Base-by-base conservation (phyloP, 1,140 invertebrate species). In the Teleopsis dalmanni region DNA sequence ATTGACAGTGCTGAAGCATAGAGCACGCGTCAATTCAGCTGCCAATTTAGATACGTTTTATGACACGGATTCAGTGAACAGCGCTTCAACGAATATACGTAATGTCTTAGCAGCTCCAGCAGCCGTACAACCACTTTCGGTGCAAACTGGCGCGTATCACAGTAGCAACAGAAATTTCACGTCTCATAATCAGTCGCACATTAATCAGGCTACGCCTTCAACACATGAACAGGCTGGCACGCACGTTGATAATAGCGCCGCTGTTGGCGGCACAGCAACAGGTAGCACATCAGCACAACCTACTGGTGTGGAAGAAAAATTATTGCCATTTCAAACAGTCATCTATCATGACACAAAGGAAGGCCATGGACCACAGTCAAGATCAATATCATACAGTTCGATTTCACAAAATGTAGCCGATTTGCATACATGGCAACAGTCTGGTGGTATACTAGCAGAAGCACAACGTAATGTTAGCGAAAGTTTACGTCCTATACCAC, bases 311-410 rank as follows among this genome's bases (percentile, higher is more conserved):
- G 43, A 66, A 19, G 52, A 59, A 45, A 49, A 65, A 52, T 31
- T 54, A 56, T 42, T 66, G 44, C 65, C 65, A 18, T 66, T 69
- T 48, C 72, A 74, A 54, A 72, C 73, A 19, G 60, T 76, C n/a
- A 73, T 77, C 40, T 78, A 78, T 54, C 78, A 79, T 47, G 75
- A 80, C 41, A 73, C 65, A 16, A 74, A 73, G 44, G 63, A 74
- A 16, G 65, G 69, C 25, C 51, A 49, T 19, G 60, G 60, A 27
- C 65, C 64, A 21, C 60, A 70, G 36, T 70, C 66, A 9, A 70
- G 75, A 51, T 75, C 74, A 5, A 74, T 76, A 33, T 72, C 72
- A 1, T 78, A 79, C 34, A 74, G 71, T 35, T 73, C 73, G 18
- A 66, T 75, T 31, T 69, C 73, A 22, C 74, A 75, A 52, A 63